Conservation (phyloP, 2,888 invertebrate species). For the Lysandra coridon region DNA sequence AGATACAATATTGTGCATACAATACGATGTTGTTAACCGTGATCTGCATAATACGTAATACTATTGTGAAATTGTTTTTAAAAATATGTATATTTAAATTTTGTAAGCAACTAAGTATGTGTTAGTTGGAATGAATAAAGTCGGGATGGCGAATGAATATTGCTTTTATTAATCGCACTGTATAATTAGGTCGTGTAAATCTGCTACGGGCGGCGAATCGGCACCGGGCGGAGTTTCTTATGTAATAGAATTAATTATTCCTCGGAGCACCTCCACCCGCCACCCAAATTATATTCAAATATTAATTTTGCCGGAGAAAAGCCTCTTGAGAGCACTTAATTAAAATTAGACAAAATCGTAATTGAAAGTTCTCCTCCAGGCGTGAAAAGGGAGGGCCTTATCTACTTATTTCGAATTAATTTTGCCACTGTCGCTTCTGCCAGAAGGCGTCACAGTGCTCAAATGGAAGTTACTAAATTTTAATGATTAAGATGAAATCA, state of each 20-base stretch:
- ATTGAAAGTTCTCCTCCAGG: conserved; percentile 80
- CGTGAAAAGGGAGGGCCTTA: conserved; percentile 74
- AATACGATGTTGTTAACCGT: background rate
- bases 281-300: conserved; percentile 81
- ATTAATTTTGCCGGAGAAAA: conserved; percentile 80
- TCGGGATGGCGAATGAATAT: background rate
- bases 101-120: background rate
- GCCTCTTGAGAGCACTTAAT: conserved; percentile 80
- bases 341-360: conserved; percentile 81
- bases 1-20: background rate
- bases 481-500: conserved; percentile 33
- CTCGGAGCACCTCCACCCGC: conserved; percentile 76
- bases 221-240: conserved; percentile 63
- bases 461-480: conserved; percentile 66
- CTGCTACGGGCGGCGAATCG: conserved; percentile 45
- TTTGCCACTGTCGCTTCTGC: conserved; percentile 53
- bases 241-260: conserved; percentile 79
- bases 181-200: conserved; percentile 32
- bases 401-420: conserved; percentile 78
- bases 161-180: conserved; percentile 20
- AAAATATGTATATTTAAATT: too few species aligned
- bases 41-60: too few species aligned
- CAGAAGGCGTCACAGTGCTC: conserved; percentile 47
- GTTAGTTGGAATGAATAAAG: background rate
- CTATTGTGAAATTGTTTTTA: too few species aligned